Base-by-base conservation (phyloP, 2,113 vertebrate species). In the Lota lota region DNA sequence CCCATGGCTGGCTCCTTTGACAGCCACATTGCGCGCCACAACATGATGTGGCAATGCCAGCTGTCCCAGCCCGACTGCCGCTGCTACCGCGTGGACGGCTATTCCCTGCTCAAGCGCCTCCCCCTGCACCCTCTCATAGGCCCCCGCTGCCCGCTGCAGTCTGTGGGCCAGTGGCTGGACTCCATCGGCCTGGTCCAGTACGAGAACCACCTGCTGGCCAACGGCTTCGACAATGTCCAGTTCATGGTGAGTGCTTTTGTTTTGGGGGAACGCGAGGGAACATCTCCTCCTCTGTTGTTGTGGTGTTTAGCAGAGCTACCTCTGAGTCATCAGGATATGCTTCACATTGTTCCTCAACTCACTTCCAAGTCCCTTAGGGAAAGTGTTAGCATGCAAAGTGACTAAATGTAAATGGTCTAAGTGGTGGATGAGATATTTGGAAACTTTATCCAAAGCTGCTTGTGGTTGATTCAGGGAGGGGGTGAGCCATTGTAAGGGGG, bases 21-120 rank as follows among this genome's bases (percentile, higher is more conserved):
- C 93, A 97, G 94, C 93, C 96, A 97, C 94, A 93, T 98, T 91
- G 93, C 96, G 85, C 92, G 96, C 76, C 87, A 90, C 83, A 96
- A 95, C 91, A 96, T 94, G 87, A 98, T 99, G 97, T 99, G 97
- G 97, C 97, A 97, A 94, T 98, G 96, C 93, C 97, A 99, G 94
- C 94, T 97, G 90, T 98, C 97, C 85, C 95, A 97, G 93, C 95
- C 96, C 88, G 97, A 98, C 92, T 98, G 97, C 89, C 96, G 96
- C 85, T 99, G 96, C 90, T 99, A 98, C 93, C 95, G 96, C 21
- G 95, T 97, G 94, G 97, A 99, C 73, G 97, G 97, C 89, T 97
- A 96, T 90, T 98, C 96, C 68, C 93, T 98, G 89, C 95, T 98
- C 82, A 98, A 98, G 93, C 95, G 96, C 92, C 93, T 97, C 88